Evolutionary conservation across 2,888 invertebrate species (phyloP).

Genomic region (Cantharis flavilabris): DNA sequence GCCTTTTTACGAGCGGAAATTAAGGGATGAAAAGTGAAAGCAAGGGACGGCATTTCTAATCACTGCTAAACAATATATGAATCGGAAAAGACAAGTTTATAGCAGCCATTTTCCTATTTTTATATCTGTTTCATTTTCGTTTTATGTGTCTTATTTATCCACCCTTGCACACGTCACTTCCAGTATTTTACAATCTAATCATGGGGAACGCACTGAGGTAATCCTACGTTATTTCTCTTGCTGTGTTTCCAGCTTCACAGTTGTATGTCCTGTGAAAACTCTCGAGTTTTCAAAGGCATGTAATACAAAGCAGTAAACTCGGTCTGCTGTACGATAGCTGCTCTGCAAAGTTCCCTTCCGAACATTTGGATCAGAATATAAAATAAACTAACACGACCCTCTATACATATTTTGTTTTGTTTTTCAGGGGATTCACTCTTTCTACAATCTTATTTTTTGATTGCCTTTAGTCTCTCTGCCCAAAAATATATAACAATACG

Average conservation of each 20-base stretch:
- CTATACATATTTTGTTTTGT: conserved; percentile 53
- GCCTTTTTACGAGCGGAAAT: background rate
- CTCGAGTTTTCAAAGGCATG: conserved; percentile 13
- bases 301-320: conserved; percentile 11
- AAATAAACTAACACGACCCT: conserved; percentile 55
- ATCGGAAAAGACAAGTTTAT: conserved; percentile 42
- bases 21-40: background rate
- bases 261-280: conserved; percentile 23
- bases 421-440: conserved; percentile 50
- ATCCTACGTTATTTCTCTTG: conserved; percentile 59
- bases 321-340: conserved; percentile 42
- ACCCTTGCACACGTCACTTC: conserved; percentile 59
- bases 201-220: conserved; percentile 59
- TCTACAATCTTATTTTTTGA: conserved; percentile 49
- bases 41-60: conserved; percentile 19
- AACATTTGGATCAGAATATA: conserved; percentile 56
- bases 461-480: conserved; percentile 30
- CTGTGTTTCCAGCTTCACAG: conserved; percentile 51
- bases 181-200: conserved; percentile 62
- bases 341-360: conserved; percentile 48
- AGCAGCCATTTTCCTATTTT: conserved; percentile 56
- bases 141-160: conserved; percentile 59
- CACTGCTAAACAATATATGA: conserved; percentile 28
- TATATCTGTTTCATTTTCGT: conserved; percentile 58
- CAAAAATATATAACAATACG: background rate